Evolutionary conservation across 2,888 invertebrate genomes (phyloP).

Genomic region (Leptopilina syphax): DNA sequence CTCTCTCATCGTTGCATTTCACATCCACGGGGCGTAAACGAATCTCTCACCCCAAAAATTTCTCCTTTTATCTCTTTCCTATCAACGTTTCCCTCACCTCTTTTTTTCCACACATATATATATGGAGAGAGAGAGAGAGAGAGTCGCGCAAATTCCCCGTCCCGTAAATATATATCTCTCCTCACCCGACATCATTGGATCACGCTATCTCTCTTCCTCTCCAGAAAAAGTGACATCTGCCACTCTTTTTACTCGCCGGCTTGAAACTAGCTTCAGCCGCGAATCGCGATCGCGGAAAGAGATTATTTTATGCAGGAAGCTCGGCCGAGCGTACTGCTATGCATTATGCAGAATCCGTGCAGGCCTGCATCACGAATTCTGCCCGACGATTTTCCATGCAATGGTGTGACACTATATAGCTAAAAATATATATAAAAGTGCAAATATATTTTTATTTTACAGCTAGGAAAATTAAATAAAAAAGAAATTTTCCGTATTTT

Average conservation of each 20-base stretch:
- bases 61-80: slow-evolving; percentile 1
- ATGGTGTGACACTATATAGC: slow-evolving; percentile 51
- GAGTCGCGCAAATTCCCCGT: background rate
- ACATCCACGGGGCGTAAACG: slow-evolving; percentile 30
- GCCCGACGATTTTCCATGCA: slow-evolving; percentile 50
- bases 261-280: slow-evolving; percentile 58
- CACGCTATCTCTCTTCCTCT: slow-evolving; percentile 17
- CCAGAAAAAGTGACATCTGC: slow-evolving; percentile 61
- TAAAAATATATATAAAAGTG: no score
- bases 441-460: no score
- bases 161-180: slow-evolving; percentile 55
- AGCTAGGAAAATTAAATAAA: no score
- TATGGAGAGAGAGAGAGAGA: no score
- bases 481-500: no score
- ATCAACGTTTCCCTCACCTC: slow-evolving; percentile 18
- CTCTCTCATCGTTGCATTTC: slow-evolving; percentile 25
- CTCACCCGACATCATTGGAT: slow-evolving; percentile 51
- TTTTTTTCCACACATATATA: background rate
- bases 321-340: slow-evolving; percentile 65
- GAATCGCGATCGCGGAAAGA: slow-evolving; percentile 70
- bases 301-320: slow-evolving; percentile 73
- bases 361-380: slow-evolving; percentile 56
- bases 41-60: background rate
- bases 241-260: slow-evolving; percentile 63
- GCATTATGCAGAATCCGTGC: slow-evolving; percentile 66